Conservation (phyloP, 2,888 invertebrate genomes). For the Anorthoa munda region DNA sequence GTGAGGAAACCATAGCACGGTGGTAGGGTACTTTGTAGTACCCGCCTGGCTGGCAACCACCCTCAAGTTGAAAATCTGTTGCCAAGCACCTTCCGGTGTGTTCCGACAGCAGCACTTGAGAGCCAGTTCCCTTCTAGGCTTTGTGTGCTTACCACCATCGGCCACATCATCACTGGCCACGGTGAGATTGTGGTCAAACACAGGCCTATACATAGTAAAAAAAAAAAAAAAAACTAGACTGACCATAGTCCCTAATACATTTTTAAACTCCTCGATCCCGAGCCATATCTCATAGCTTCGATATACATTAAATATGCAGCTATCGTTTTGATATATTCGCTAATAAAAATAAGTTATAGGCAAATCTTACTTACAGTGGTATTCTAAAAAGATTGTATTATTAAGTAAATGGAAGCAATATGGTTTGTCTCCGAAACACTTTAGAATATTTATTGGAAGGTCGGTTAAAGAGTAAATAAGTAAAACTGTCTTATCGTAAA, state of each 20-base stretch:
- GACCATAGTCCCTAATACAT: background rate
- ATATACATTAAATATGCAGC: constrained; percentile 24
- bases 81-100: no score
- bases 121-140: no score
- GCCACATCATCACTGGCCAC: no score
- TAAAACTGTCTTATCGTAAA: background rate
- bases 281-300: constrained; percentile 6
- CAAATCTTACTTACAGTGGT: constrained; percentile 6
- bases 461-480: background rate
- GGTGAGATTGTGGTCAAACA: no score
- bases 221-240: no score
- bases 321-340: constrained; percentile 32
- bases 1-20: no score
- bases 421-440: background rate
- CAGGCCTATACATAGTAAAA: no score
- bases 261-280: background rate
- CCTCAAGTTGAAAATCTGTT: no score
- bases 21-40: no score
- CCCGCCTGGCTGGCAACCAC: no score
- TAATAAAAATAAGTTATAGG: constrained; percentile 36
- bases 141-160: no score
- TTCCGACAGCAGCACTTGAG: no score
- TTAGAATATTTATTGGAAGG: background rate
- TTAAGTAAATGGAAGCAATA: constrained; percentile 5
- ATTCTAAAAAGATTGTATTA: background rate